These are phyloP conservation scores for Trileptium ribeirensis DNA, from an alignment of 2,888 invertebrate species.

Conservation along the genomic window DNA sequence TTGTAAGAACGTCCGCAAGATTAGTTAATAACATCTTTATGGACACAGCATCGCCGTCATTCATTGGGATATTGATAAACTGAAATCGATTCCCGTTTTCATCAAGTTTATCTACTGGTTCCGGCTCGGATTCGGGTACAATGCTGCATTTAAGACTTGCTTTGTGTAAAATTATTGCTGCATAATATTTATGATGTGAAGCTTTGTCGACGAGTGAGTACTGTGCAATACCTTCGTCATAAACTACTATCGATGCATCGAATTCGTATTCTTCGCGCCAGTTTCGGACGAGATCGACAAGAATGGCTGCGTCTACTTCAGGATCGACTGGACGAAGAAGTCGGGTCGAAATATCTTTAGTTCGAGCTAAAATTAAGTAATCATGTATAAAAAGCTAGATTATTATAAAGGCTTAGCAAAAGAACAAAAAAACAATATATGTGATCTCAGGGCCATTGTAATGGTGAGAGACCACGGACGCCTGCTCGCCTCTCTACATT, in stretches of 20 bases:
- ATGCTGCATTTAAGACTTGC: conserved; percentile 12
- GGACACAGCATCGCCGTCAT: neutral
- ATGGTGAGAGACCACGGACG: no score
- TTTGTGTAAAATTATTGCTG: conserved; percentile 17
- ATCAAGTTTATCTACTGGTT: conserved; percentile 3
- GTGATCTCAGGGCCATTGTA: no score
- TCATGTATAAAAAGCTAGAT: no score
- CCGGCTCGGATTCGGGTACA: neutral
- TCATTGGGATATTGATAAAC: neutral
- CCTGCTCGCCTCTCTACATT: no score
- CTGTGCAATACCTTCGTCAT: conserved; percentile 40
- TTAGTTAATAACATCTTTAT: neutral
- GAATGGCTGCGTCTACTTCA: conserved; percentile 37
- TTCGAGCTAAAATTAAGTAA: no score
- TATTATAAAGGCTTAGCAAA: no score
- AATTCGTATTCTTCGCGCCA: conserved; percentile 45
- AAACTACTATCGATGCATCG: conserved; percentile 34
- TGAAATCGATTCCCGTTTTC: neutral
- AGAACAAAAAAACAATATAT: no score
- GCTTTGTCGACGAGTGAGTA: conserved; percentile 43
- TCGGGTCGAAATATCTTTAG: conserved; percentile 45
- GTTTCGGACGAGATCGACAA: conserved; percentile 32
- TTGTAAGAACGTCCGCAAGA: neutral
- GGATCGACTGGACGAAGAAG: conserved; percentile 43
- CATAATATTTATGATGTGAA: conserved; percentile 45